Evolutionary conservation across 2,888 invertebrate species (phyloP), one percentile per base, ranked within the genome.

Genomic region (Zaprionus bogoriensis): DNA sequence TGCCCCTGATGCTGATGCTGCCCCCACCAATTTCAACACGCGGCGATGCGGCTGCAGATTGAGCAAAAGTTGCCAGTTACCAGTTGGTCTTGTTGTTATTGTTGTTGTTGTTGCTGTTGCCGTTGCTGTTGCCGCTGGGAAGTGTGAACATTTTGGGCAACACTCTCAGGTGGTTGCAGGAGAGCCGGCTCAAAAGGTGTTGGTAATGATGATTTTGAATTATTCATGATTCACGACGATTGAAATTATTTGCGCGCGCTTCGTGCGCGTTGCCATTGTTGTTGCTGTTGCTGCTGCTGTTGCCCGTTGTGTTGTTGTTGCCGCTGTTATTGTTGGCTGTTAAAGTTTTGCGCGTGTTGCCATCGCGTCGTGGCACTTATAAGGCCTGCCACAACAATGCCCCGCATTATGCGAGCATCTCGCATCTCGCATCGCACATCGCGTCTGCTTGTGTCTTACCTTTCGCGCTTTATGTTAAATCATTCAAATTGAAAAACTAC

Each of bases 181-280:
- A 52, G 67, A 75, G 64, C 70, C 42, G 65, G 81, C 77, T 83
- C 78, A 77, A 82, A 80, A 82, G 82, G 82, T 82, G 82, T 82
- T 82, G 82, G 82, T 82, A 82, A 82, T 82, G 82, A 82, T 82
- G 87, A 82, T 87, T 82, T 82, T 82, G 82, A 82, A 82, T 82
- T 82, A 82, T 82, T 87, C 82, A 82, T 82, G 82, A 82, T 82
- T 82, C 82, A 82, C 82, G 82, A 82, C 82, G 82, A 82, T 82
- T 82, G 82, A 87, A 82, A 87, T 82, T 82, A 82, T 82, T 82
- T 87, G 87, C 87, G 74, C 83, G 85, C 79, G 62, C 60, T 62
- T 20, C 22, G 32, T 22, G 5, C 2, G 7, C n/a, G 41, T 22
- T 41, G 42, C 19, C 32, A 52, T 27, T 14, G 25, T 12, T 45